Evolutionary conservation across 2,797 vertebrate species (phyloP).

Genomic region (Urocyon cinereoargenteus): DNA sequence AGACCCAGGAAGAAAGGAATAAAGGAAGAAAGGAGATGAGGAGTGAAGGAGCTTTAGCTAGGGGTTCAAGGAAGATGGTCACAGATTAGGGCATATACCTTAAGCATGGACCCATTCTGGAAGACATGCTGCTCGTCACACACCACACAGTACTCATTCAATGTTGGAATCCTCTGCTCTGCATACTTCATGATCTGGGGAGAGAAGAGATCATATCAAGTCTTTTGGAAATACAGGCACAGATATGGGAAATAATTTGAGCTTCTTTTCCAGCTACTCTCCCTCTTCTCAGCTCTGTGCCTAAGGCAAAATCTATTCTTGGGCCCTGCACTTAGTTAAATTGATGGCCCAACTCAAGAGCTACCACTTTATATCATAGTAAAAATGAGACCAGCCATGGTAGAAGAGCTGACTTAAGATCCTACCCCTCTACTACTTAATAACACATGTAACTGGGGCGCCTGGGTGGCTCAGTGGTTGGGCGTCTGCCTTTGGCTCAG

Average conservation of each 20-base stretch:
- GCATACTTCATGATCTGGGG: slow-evolving; percentile 99
- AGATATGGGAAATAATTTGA: slow-evolving; percentile 15
- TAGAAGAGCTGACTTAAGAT: slow-evolving; percentile 6
- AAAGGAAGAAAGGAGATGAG: neutral
- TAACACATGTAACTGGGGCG: neutral
- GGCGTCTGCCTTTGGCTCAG: too few species aligned
- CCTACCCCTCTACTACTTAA: neutral
- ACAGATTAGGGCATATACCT: slow-evolving; percentile 87
- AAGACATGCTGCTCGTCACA: slow-evolving; percentile 99
- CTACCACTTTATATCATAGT: neutral
- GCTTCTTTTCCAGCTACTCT: slow-evolving; percentile 8
- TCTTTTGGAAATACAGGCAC: neutral
- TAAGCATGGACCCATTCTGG: slow-evolving; percentile 99
- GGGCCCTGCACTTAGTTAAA: neutral
- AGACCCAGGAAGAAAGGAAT: neutral
- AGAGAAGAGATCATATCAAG: neutral
- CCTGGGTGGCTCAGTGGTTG: too few species aligned
- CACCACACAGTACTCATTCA: slow-evolving; percentile 99
- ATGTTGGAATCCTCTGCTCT: slow-evolving; percentile 97
- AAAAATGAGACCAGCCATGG: neutral
- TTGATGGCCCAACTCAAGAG: neutral
- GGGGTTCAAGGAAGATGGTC: neutral
- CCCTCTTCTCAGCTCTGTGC: neutral
- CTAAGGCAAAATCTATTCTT: neutral
- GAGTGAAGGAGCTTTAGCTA: neutral